A percentile compares a stretch with the other conserved stretches of the same genome.
These are phyloP conservation scores for Alligator sinensis DNA, from an alignment of 2,113 vertebrate genomes.

Conservation along the genomic window DNA sequence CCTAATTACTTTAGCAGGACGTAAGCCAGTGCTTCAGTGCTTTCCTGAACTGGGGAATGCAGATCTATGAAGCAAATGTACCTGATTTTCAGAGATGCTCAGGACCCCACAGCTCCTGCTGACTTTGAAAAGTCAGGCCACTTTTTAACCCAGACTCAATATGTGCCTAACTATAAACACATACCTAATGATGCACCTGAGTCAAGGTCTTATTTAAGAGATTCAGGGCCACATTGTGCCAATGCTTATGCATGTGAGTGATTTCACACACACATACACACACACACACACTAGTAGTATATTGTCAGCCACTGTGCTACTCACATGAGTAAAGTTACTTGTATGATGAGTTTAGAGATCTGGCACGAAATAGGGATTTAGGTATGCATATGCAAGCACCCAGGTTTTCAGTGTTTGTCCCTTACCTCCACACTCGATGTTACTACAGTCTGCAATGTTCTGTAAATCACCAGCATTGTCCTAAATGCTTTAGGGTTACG, in stretches of 20 bases:
- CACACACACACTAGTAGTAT: not conserved
- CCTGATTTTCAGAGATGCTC: not conserved
- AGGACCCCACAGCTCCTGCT: not conserved
- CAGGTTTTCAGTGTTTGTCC: not conserved
- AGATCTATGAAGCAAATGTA: not conserved
- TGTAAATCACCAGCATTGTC: not conserved
- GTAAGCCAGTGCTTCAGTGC: not conserved
- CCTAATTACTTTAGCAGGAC: not conserved
- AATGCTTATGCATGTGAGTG: fast-evolving
- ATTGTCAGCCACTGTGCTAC: not conserved
- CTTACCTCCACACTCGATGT: not conserved
- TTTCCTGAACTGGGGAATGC: not conserved
- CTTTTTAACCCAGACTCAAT: not conserved
- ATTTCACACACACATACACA: fast-evolving
- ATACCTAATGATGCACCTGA: not conserved
- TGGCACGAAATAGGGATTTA: not conserved
- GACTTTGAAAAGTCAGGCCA: not conserved
- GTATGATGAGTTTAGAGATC: not conserved
- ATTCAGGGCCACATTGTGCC: not conserved
- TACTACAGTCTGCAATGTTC: fast-evolving
- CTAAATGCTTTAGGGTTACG: not conserved
- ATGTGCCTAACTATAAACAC: not conserved
- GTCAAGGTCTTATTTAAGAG: not conserved
- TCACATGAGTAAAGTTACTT: fast-evolving
- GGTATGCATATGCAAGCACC: not conserved